phyloP scores from a whole-genome alignment of 2,113 vertebrate genomes.

The Xiphophorus maculatus region DNA sequence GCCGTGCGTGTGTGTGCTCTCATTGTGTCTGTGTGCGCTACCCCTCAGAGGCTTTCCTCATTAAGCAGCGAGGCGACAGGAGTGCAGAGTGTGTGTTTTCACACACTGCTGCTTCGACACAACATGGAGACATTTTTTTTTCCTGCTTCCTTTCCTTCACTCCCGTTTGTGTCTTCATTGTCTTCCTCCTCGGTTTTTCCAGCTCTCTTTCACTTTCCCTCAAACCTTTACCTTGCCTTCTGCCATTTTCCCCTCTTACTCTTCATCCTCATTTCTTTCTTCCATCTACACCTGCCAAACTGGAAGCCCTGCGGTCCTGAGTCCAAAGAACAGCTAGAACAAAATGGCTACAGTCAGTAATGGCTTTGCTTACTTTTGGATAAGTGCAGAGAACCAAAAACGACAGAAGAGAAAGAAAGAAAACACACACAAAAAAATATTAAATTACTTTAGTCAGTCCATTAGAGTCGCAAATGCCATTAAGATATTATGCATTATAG shows the following conservation, averaged over 20 bases:
- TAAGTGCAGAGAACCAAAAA: not conserved
- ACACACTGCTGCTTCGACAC: slow-evolving; percentile 72
- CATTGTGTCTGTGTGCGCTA: slow-evolving; percentile 36
- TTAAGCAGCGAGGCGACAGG: slow-evolving; percentile 76
- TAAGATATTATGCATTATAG: slow-evolving; percentile 4
- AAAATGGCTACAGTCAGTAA: not conserved
- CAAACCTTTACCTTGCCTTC: slow-evolving; percentile 9
- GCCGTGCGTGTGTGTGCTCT: slow-evolving; percentile 6
- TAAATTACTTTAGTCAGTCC: slow-evolving; percentile 2
- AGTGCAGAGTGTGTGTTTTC: slow-evolving; percentile 79
- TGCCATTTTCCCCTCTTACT: slow-evolving; percentile 9
- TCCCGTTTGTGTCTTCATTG: slow-evolving; percentile 38
- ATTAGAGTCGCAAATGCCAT: not conserved
- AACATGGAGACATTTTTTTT: slow-evolving; percentile 57
- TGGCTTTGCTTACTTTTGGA: slow-evolving; percentile 11
- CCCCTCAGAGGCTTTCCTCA: slow-evolving; percentile 75
- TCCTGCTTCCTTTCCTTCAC: slow-evolving; percentile 24
- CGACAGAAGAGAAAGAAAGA: not conserved
- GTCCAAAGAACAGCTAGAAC: slow-evolving; percentile 9
- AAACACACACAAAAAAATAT: too few species aligned
- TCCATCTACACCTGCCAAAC: slow-evolving; percentile 9
- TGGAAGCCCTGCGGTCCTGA: slow-evolving; percentile 5
- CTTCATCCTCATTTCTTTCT: slow-evolving; percentile 22
- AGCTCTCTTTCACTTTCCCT: not conserved
- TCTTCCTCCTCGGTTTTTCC: slow-evolving; percentile 7